phyloP scores from a whole-genome alignment of 2,113 vertebrate species.

The Phylloscopus whistleri region DNA sequence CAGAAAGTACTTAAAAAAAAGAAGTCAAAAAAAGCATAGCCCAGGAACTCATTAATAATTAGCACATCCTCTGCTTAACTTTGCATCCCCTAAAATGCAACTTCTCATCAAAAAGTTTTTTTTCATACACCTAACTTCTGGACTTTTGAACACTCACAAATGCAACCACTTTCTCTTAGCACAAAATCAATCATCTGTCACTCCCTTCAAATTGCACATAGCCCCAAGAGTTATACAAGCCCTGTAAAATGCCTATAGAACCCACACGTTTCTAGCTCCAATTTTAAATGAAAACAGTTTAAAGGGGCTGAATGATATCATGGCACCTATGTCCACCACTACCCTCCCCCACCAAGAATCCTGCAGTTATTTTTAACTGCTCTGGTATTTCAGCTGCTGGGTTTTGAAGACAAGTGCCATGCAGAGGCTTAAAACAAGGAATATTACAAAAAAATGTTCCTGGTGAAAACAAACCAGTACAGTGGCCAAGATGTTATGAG shows the following conservation, averaged over 20 bases:
- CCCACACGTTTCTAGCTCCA: neutral
- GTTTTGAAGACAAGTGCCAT: neutral
- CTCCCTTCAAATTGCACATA: neutral
- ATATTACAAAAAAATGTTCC: neutral
- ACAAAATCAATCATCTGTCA: constrained; percentile 1
- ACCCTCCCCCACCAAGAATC: neutral
- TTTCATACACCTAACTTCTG: neutral
- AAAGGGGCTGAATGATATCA: neutral
- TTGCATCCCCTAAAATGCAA: neutral
- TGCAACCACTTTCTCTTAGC: neutral
- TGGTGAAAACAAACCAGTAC: neutral
- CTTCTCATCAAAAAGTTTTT: neutral
- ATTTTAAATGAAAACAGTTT: constrained; percentile 4
- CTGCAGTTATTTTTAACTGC: neutral
- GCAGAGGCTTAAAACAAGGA: neutral
- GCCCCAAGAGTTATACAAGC: neutral
- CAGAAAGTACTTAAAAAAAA: neutral
- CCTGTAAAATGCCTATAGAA: neutral
- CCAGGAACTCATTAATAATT: neutral
- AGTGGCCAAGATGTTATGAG: neutral
- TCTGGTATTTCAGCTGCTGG: neutral
- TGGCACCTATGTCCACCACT: neutral
- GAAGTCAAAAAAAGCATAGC: neutral
- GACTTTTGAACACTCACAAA: neutral
- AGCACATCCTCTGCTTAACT: neutral